phyloP scores from a whole-genome alignment of 2,888 invertebrate species.

The Ectropis crepuscularia region DNA sequence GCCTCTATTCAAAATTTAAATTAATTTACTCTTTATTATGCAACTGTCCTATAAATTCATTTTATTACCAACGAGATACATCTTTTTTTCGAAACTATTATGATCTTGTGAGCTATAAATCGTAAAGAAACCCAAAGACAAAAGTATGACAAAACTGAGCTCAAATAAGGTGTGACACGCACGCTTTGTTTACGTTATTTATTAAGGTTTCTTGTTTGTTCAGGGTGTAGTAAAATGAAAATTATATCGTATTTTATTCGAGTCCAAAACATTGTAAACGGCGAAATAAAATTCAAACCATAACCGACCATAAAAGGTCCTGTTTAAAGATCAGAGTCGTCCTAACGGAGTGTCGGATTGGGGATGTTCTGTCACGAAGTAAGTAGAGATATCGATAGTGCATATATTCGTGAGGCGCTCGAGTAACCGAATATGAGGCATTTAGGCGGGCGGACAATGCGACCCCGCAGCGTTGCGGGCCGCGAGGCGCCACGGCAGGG shows the following conservation, averaged over 20 bases:
- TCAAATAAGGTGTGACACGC: conserved; percentile 78
- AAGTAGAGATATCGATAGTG: conserved; percentile 68
- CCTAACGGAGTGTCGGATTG: conserved; percentile 40
- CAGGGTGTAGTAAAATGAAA: conserved; percentile 78
- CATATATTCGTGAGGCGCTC: conserved; percentile 72
- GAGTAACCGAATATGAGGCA: conserved; percentile 83
- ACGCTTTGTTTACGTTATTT: conserved; percentile 76
- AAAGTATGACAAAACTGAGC: conserved; percentile 70
- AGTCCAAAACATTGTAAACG: conserved; percentile 43
- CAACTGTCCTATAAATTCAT: conserved; percentile 30
- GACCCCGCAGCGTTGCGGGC: conserved; percentile 71
- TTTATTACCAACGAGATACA: conserved; percentile 28
- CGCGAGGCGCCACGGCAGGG: conserved; percentile 75
- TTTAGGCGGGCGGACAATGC: conserved; percentile 77
- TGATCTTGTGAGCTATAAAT: conserved; percentile 52
- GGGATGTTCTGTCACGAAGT: conserved; percentile 49
- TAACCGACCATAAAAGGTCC: conserved; percentile 40
- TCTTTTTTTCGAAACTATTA: conserved; percentile 45
- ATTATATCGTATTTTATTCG: conserved; percentile 65
- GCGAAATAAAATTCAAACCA: conserved; percentile 26
- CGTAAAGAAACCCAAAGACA: conserved; percentile 52
- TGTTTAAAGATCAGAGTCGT: conserved; percentile 41
- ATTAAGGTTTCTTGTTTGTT: conserved; percentile 71
- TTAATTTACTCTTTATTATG: conserved; percentile 42
- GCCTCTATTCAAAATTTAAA: conserved; percentile 42